A percentile compares a stretch with the other conserved stretches of the same genome.
phyloP scores from a whole-genome alignment of 2,113 vertebrate species.

The Cololabis saira region DNA sequence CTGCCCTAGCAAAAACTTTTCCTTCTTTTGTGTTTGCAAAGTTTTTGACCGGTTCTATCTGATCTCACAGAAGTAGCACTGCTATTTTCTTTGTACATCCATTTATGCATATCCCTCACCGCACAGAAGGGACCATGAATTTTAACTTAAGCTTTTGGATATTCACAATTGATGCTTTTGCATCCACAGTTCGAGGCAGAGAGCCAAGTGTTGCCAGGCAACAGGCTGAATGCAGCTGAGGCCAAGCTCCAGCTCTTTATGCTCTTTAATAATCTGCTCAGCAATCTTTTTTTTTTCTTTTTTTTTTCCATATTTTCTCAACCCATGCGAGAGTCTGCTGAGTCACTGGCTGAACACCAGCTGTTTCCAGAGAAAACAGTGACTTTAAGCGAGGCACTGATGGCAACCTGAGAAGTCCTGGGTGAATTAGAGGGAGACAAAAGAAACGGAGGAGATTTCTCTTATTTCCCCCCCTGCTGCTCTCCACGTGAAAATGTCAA shows the following conservation, averaged over 20 bases:
- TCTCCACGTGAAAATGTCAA: conserved; percentile 55
- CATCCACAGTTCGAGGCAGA: conserved; percentile 48
- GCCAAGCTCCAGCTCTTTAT: conserved; percentile 46
- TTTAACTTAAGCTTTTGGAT: conserved; percentile 41
- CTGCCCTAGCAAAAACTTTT: conserved; percentile 2
- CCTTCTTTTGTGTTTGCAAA: not conserved
- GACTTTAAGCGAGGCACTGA: conserved; percentile 34
- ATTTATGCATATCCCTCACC: conserved; percentile 14
- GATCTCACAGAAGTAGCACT: not conserved
- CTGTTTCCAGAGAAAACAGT: conserved; percentile 39
- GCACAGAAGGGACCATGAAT: not conserved
- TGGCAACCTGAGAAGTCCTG: conserved; percentile 17
- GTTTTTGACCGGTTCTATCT: conserved; percentile 6
- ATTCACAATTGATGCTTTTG: conserved; percentile 47
- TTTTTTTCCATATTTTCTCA: conserved; percentile 63
- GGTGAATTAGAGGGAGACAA: conserved; percentile 16
- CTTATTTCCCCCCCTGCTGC: conserved; percentile 33
- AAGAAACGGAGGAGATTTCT: conserved; percentile 12
- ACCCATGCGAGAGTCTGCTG: conserved; percentile 61
- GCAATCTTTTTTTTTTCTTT: conserved; percentile 55
- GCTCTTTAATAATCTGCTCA: conserved; percentile 63
- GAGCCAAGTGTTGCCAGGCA: conserved; percentile 67
- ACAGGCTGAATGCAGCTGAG: conserved; percentile 60
- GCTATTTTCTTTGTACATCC: not conserved
- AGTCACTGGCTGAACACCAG: conserved; percentile 57